Conservation (phyloP, 2,888 invertebrate genomes). For the Conistra vaccinii region DNA sequence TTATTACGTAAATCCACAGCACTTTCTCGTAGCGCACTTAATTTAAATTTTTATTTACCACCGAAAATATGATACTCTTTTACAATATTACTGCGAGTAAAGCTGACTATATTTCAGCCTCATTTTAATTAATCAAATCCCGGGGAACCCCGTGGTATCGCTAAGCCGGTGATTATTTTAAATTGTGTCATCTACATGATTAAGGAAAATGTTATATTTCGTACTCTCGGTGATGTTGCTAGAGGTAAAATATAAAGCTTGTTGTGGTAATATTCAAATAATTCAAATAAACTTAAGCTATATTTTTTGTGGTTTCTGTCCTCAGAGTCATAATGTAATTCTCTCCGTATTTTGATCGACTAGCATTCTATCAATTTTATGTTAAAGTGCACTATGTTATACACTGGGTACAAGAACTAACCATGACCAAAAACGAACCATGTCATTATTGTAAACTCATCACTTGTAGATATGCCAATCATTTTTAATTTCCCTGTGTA, state of each 20-base stretch:
- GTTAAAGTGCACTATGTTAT: no score
- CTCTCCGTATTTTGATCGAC: no score
- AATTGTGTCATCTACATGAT: conserved; percentile 56
- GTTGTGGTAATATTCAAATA: conserved; percentile 23
- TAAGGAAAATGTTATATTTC: conserved; percentile 36
- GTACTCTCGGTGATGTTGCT: conserved; percentile 16
- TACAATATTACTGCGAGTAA: conserved; percentile 29
- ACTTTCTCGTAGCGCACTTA: background rate
- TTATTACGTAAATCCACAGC: background rate
- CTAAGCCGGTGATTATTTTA: conserved; percentile 60
- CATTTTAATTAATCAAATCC: conserved; percentile 65
- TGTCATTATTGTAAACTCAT: no score
- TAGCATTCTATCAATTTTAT: no score
- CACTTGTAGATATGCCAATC: no score
- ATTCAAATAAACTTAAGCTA: conserved; percentile 12
- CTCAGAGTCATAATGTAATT: background rate
- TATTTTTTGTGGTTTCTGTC: background rate
- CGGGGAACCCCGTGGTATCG: conserved; percentile 34
- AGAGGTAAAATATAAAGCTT: conserved; percentile 17
- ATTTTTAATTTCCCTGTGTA: no score
- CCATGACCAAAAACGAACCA: no score
- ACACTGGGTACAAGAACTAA: no score
- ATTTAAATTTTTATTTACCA: background rate
- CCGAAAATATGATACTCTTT: conserved; percentile 9
- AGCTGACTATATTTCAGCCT: conserved; percentile 57